Conservation (phyloP, 2,113 vertebrate genomes). For the Ceratotherium simum region DNA sequence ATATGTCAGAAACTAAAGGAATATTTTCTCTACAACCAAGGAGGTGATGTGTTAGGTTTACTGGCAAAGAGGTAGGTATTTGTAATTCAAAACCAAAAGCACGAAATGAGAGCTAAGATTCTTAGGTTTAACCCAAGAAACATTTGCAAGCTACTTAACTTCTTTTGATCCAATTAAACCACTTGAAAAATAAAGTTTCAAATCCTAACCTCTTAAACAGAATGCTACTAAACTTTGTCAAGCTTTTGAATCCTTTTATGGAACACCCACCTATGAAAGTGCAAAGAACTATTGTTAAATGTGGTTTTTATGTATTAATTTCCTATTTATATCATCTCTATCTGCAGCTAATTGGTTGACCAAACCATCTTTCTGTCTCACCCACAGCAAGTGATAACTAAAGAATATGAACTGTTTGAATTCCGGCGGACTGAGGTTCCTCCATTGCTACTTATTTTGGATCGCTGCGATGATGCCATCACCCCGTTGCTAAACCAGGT, state of each 20-base stretch:
- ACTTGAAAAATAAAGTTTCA: conserved; percentile 41
- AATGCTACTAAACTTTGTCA: neutral
- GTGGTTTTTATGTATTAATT: neutral
- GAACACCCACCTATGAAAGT: neutral
- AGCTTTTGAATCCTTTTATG: conserved; percentile 34
- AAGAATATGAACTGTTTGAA: conserved; percentile 98
- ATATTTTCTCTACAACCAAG: conserved; percentile 23
- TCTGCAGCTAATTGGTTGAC: neutral
- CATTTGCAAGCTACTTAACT: conserved; percentile 26
- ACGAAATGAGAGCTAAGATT: conserved; percentile 2
- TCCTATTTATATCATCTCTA: neutral
- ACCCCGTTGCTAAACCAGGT: conserved; percentile 93
- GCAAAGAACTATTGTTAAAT: neutral
- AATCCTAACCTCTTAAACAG: conserved; percentile 18
- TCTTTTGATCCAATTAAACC: conserved; percentile 21
- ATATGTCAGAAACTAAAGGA: conserved; percentile 27
- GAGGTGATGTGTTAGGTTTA: conserved; percentile 45
- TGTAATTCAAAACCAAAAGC: conserved; percentile 39
- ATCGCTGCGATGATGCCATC: conserved; percentile 96
- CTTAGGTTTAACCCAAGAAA: conserved; percentile 44
- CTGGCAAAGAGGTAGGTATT: conserved; percentile 28
- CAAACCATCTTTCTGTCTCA: neutral
- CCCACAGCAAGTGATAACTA: conserved; percentile 96
- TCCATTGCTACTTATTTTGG: conserved; percentile 95
- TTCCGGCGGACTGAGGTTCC: conserved; percentile 97